A percentile compares a stretch with the other conserved stretches of the same genome.
phyloP scores from a whole-genome alignment of 2,113 vertebrate genomes.

The Papio anubis region DNA sequence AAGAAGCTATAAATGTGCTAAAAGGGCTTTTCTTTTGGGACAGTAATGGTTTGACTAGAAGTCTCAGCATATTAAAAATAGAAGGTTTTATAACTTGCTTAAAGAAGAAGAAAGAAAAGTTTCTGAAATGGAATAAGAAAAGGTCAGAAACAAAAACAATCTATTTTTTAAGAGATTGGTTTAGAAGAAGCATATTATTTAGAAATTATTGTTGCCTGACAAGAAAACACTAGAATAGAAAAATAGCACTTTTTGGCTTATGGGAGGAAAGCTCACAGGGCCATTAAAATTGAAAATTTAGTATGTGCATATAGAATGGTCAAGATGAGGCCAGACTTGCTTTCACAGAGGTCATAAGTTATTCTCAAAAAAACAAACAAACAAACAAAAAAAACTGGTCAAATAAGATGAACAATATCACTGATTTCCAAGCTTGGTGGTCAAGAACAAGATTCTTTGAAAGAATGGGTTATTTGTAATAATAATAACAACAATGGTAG shows the following conservation, averaged over 20 bases:
- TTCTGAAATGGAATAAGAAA: constrained; percentile 18
- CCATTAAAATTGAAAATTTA: not conserved
- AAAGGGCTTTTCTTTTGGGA: not conserved
- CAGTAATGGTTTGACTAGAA: not conserved
- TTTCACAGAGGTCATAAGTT: not conserved
- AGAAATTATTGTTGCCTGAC: constrained; percentile 28
- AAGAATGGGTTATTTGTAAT: not conserved
- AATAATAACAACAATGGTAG: not conserved
- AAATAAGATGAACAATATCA: not conserved
- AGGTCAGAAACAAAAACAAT: constrained; percentile 25
- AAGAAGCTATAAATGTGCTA: not conserved
- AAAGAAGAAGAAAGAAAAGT: not conserved
- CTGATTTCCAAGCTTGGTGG: not conserved
- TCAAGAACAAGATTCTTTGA: not conserved
- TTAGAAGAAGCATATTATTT: constrained; percentile 25
- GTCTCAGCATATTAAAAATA: not conserved
- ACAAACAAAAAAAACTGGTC: not conserved
- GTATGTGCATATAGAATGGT: not conserved
- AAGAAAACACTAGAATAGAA: constrained; percentile 8
- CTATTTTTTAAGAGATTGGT: not conserved
- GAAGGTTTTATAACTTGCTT: not conserved
- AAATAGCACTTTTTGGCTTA: not conserved
- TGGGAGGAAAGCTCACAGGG: not conserved
- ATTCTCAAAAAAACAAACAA: too few species aligned
- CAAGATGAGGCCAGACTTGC: not conserved